phyloP scores from a whole-genome alignment of 92 coral and sea anemone genomes.

The Paramuricea clavata region DNA sequence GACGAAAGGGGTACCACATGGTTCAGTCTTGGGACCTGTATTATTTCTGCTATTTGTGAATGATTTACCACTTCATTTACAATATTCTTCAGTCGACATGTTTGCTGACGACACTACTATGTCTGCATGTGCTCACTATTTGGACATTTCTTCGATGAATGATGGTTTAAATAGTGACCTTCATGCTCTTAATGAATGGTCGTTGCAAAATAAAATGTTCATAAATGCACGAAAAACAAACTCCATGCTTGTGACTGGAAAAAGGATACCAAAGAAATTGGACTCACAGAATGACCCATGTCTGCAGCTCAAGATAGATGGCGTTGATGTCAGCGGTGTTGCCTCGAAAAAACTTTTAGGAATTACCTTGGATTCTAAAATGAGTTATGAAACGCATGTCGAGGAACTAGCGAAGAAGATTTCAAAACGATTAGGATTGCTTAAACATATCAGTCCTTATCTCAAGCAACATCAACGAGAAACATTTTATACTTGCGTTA shows the following conservation, averaged over 20 bases:
- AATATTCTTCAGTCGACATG: not conserved
- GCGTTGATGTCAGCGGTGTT: not conserved
- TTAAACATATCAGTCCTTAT: conserved; percentile 19
- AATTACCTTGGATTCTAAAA: not conserved
- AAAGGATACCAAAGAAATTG: not conserved
- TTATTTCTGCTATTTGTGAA: not conserved
- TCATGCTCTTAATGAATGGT: not conserved
- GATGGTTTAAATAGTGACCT: conserved; percentile 2
- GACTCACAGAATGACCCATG: not conserved
- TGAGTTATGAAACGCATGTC: conserved; percentile 2
- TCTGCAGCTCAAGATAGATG: not conserved
- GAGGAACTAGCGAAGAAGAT: not conserved
- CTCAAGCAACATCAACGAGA: conserved; percentile 14
- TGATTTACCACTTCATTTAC: not conserved
- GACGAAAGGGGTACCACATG: not conserved
- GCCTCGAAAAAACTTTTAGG: conserved; percentile 3
- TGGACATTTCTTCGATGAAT: not conserved
- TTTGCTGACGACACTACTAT: conserved; percentile 7
- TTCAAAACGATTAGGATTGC: conserved; percentile 9
- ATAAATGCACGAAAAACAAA: not conserved
- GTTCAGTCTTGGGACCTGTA: conserved; percentile 1
- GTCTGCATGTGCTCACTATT: not conserved
- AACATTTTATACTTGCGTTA: conserved; percentile 1
- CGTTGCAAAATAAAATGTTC: not conserved
- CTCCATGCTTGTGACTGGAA: not conserved